phyloP scores from a whole-genome alignment of 2,113 vertebrate species.

The Fulmarus glacialis region DNA sequence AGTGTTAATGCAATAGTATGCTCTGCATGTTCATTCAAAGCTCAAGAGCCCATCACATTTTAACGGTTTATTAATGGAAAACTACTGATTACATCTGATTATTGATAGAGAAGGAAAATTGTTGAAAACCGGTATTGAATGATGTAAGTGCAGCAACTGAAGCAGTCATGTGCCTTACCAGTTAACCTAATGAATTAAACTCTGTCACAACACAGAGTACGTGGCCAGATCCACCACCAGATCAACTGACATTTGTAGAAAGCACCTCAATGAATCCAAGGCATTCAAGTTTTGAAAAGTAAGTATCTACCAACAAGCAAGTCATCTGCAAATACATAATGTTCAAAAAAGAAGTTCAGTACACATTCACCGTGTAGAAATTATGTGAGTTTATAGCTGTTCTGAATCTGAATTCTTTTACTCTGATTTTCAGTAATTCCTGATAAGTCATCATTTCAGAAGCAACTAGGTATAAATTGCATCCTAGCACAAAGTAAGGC shows the following conservation, averaged over 20 bases:
- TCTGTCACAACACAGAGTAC: neutral
- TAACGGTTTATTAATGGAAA: neutral
- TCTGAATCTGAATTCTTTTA: neutral
- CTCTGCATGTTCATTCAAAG: neutral
- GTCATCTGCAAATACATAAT: neutral
- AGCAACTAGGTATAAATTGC: neutral
- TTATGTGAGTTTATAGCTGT: neutral
- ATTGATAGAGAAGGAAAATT: neutral
- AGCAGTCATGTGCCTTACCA: neutral
- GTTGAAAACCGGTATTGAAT: neutral
- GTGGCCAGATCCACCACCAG: conserved; percentile 41
- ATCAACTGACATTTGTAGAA: conserved; percentile 48
- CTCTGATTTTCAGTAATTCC: neutral
- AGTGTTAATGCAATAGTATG: neutral
- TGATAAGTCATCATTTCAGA: neutral
- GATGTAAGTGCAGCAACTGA: neutral
- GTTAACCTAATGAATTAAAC: neutral
- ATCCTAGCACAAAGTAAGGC: neutral
- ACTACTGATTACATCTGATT: neutral
- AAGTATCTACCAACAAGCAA: conserved; percentile 38
- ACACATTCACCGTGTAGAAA: neutral
- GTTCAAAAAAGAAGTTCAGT: neutral
- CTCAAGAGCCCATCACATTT: neutral
- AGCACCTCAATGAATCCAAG: conserved; percentile 46
- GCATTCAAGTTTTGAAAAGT: neutral